Percentiles rank a stretch among this genome's conserved stretches.
phyloP scores from a whole-genome alignment of 2,888 invertebrate species.

The Nephrocerus scutellatus region DNA sequence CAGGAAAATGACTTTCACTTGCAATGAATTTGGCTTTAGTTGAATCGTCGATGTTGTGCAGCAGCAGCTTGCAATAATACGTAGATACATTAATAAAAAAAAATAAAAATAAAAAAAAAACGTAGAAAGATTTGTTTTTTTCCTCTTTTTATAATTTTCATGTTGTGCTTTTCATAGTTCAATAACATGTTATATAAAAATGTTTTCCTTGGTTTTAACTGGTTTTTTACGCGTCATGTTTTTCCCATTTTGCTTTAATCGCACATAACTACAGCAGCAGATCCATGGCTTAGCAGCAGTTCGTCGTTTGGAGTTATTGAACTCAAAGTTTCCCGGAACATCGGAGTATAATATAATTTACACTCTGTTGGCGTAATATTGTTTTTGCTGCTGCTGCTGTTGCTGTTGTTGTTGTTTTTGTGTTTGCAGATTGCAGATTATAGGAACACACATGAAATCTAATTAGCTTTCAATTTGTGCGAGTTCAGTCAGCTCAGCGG shows the following conservation, averaged over 20 bases:
- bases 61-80: constrained; percentile 2
- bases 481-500: no score
- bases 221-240: no score
- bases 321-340: no score
- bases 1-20: constrained; percentile 40
- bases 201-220: constrained; percentile 36
- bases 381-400: constrained; percentile 16
- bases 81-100: constrained; percentile 13
- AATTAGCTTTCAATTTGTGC: no score
- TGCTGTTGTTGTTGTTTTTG: constrained; percentile 14
- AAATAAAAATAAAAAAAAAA: no score
- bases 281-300: no score
- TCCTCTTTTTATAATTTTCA: constrained; percentile 21
- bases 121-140: constrained; percentile 11
- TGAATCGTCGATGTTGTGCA: constrained; percentile 20
- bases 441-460: no score
- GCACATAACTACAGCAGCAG: no score
- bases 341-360: no score
- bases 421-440: no score
- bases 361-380: not conserved
- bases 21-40: constrained; percentile 41
- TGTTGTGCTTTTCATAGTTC: constrained; percentile 36
- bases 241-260: no score
- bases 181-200: constrained; percentile 46
- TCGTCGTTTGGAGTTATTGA: no score